Evolutionary conservation across 2,888 invertebrate genomes (phyloP).

Genomic region (Drosophila eohydei): DNA sequence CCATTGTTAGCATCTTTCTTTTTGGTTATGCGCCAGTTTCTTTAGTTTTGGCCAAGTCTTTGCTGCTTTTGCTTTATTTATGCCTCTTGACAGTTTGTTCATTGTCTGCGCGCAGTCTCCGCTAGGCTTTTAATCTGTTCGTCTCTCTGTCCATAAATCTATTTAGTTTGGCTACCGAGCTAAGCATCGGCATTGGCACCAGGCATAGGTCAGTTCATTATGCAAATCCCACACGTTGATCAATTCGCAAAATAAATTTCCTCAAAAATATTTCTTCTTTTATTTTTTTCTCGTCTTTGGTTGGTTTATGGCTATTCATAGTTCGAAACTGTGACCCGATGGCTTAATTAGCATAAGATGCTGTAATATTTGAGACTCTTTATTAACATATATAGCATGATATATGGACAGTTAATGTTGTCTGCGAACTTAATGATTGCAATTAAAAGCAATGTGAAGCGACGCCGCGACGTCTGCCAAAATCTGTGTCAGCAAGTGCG

Average conservation of each 20-base stretch:
- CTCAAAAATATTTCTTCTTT: slow-evolving; percentile 16
- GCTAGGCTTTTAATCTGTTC: slow-evolving; percentile 16
- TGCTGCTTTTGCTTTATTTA: slow-evolving; percentile 24
- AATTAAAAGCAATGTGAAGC: slow-evolving; percentile 55
- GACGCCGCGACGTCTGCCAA: slow-evolving; percentile 46
- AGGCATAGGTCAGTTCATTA: slow-evolving; percentile 51
- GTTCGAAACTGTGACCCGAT: slow-evolving; percentile 25
- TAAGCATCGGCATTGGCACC: slow-evolving; percentile 18
- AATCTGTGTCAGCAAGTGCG: slow-evolving; percentile 54
- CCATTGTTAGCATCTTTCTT: slow-evolving; percentile 81
- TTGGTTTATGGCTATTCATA: neutral
- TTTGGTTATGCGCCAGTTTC: slow-evolving; percentile 68
- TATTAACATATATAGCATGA: neutral
- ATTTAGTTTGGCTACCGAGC: slow-evolving; percentile 34
- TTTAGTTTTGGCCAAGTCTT: slow-evolving; percentile 40
- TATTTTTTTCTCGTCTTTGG: neutral
- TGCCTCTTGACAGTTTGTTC: slow-evolving; percentile 44
- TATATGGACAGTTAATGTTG: neutral
- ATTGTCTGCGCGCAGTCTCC: slow-evolving; percentile 45
- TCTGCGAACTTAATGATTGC: slow-evolving; percentile 47
- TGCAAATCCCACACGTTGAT: slow-evolving; percentile 34
- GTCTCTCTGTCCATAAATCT: slow-evolving; percentile 41
- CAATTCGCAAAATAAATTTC: slow-evolving; percentile 24
- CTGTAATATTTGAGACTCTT: slow-evolving; percentile 26
- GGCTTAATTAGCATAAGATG: slow-evolving; percentile 63